phyloP scores from a whole-genome alignment of 2,113 vertebrate species.

The Microtus ochrogaster region DNA sequence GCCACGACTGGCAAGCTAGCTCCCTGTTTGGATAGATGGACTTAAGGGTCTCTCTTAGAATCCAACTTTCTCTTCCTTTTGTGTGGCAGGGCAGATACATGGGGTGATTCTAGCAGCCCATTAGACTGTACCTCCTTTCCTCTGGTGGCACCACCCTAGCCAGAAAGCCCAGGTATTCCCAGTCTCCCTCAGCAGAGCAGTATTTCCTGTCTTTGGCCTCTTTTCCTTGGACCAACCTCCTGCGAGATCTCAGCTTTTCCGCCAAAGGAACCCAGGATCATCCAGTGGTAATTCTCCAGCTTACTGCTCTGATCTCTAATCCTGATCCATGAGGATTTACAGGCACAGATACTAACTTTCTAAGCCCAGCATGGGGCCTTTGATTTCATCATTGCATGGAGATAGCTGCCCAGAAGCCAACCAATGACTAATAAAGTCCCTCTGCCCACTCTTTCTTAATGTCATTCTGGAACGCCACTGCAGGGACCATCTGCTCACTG shows the following conservation, averaged over 20 bases:
- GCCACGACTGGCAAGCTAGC: background rate
- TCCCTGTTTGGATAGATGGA: background rate
- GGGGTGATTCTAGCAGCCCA: background rate
- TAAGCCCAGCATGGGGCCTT: slow-evolving; percentile 51
- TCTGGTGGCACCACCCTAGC: background rate
- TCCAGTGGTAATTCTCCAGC: background rate
- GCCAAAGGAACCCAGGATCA: background rate
- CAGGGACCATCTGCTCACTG: slow-evolving; percentile 66
- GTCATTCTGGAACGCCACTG: slow-evolving; percentile 61
- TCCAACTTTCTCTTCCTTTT: background rate
- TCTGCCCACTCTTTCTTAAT: slow-evolving; percentile 81
- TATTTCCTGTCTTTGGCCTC: slow-evolving; percentile 49
- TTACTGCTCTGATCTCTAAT: slow-evolving; percentile 79
- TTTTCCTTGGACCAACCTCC: slow-evolving; percentile 28
- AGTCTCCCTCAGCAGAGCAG: background rate
- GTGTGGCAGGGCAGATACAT: background rate
- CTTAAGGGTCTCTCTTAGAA: background rate
- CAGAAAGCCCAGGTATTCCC: background rate
- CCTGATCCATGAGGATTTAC: slow-evolving; percentile 81
- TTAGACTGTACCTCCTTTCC: background rate
- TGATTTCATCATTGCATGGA: slow-evolving; percentile 83
- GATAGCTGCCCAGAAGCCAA: slow-evolving; percentile 82
- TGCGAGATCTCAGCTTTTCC: slow-evolving; percentile 40
- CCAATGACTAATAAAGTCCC: slow-evolving; percentile 87
- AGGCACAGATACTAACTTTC: slow-evolving; percentile 77